These are phyloP conservation scores for Odobenus rosmarus DNA, from an alignment of 2,113 vertebrate species.

Conservation along the genomic window DNA sequence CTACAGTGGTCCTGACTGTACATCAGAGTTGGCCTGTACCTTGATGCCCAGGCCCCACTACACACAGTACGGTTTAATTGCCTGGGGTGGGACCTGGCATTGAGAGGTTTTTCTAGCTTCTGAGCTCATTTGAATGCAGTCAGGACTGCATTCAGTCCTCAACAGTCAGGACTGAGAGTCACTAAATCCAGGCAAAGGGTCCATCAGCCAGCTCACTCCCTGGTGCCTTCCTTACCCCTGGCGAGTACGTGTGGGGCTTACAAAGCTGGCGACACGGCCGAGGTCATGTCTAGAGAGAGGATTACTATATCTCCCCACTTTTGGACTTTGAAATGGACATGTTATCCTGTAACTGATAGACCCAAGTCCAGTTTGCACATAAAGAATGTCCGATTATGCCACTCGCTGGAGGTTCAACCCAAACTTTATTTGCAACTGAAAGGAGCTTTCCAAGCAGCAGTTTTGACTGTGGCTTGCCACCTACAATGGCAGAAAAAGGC, in stretches of 20 bases:
- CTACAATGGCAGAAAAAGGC: neutral
- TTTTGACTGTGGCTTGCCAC: neutral
- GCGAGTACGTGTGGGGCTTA: neutral
- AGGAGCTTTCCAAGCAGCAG: neutral
- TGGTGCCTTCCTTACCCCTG: neutral
- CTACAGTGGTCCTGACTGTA: neutral
- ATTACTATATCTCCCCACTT: neutral
- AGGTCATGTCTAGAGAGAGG: neutral
- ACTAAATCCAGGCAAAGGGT: neutral
- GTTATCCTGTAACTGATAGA: neutral
- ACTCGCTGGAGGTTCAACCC: neutral
- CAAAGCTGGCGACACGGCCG: neutral
- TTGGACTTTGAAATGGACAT: neutral
- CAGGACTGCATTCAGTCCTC: too few species aligned
- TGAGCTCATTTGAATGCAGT: neutral
- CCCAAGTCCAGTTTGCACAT: neutral
- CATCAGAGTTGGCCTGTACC: neutral
- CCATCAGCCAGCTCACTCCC: neutral
- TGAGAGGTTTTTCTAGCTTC: neutral
- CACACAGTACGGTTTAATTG: neutral
- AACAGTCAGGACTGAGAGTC: neutral
- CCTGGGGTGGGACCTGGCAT: neutral
- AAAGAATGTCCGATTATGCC: neutral
- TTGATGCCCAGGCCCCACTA: accelerated
- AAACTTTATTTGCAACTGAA: neutral